Base-by-base conservation (phyloP, 2,113 vertebrate genomes). In the Nansenia antarctica region DNA sequence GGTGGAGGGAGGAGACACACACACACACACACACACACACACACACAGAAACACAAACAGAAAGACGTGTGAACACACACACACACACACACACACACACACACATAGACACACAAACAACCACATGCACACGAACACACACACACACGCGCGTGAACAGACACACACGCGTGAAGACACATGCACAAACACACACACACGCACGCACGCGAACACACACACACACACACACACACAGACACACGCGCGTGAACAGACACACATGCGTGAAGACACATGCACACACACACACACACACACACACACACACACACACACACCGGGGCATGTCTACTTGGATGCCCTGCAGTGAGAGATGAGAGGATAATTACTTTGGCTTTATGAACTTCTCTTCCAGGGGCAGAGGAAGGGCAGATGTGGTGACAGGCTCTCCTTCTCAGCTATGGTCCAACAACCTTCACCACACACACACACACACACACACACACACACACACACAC, bases 361-460 rank as follows among this genome's bases (percentile, higher is more conserved):
- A 58, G 15, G 29, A 69, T 80, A 83, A 82, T 82, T 81, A 85
- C 22, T 74, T 49, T 73, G 68, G 65, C 69, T 74, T 45, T 76
- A 66, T 52, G 49, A 76, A 69, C 67, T 76, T 69, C 69, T 66
- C 67, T 78, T 70, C 34, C 54, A 32, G 59, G 72, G 68, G 68
- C 73, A 52, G 32, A 64, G 32, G 63, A 77, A 77, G 76, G 77
- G 68, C 62, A 78, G 69, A 72, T 65, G 52, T 64, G 70, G 69
- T 59, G 67, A 77, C 78, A 79, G 76, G 70, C 62, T 71, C 67
- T 73, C 74, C 58, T 81, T 52, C 66, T 73, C 79, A 76, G 58
- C 67, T 67, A 72, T 69, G 75, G 64, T 67, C 62, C 34, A 76
- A 72, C 79, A 80, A 76, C 76, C 73, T 78, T 83, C 64, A 62